phyloP scores from a whole-genome alignment of 2,113 vertebrate genomes.

The Dipodomys ordii region DNA sequence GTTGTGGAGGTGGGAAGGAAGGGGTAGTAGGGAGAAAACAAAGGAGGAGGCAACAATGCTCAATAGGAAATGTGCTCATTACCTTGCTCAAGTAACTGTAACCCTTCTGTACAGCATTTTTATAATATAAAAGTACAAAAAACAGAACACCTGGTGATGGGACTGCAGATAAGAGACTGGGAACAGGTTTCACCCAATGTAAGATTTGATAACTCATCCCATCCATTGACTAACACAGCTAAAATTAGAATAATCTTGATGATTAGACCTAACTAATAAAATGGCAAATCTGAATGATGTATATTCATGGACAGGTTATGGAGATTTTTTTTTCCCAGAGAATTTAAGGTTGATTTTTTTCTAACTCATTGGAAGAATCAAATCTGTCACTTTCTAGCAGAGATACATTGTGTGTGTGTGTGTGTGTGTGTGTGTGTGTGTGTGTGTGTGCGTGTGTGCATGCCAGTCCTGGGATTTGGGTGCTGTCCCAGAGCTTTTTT shows the following conservation, averaged over 20 bases:
- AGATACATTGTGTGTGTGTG: background rate
- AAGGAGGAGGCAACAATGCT: no score
- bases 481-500: no score
- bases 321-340: background rate
- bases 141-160: background rate
- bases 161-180: background rate
- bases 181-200: background rate
- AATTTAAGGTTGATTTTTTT: background rate
- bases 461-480: no score
- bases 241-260: background rate
- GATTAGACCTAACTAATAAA: background rate
- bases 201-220: background rate
- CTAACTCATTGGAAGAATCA: background rate
- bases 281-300: background rate
- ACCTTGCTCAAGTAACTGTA: no score
- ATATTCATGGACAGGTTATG: background rate
- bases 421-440: no score
- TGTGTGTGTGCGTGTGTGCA: no score
- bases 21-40: no score
- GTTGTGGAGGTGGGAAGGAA: no score
- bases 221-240: background rate
- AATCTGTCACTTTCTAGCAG: background rate
- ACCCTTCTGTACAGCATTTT: no score
- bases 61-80: no score
- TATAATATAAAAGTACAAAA: no score